Evolutionary conservation across 2,113 vertebrate species (phyloP), one percentile per base, ranked within the genome.

Genomic region (Planiliza haematocheilus): DNA sequence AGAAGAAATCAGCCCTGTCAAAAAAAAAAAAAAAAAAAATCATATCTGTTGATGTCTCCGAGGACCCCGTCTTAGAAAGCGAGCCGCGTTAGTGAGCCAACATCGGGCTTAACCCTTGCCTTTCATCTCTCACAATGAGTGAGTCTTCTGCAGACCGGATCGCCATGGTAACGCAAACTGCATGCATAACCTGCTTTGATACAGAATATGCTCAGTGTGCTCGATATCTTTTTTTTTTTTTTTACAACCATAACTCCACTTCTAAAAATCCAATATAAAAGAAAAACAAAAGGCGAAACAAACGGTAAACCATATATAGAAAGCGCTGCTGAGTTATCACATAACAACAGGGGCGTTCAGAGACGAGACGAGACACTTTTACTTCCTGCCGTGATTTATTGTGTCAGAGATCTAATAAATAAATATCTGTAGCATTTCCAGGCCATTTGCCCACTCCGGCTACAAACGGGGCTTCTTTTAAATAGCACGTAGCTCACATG

Each of bases 361-460:
- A 42, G 49, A 52, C n/a, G 2, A 51, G 39, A 52, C 39, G 14
- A 41, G 51, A 68, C 10, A 37, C n/a, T 46, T 30, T 37, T 7
- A 38, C 62, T 61, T 56, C 34, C 12, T 12, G 7, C 30, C 2
- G 39, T 68, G 70, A 82, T 75, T 75, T 60, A 72, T 64, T 24
- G 17, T 64, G 51, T 60, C 56, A 74, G 46, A 49, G 60, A 75
- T 56, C 60, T 74, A 66, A 75, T 79, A 65, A 39, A 79, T 72
- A 69, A 39, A 79, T 72, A 69, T 71, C 10, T 75, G 9, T 43
- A 55, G 43, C 51, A 2, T 60, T 75, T 72, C 30, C 51, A 66
- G 61, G 61, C 16, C 56, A 34, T 74, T 73, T 63, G 12, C 34
- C 46, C 5, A 59, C 36, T 68, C 10, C 42, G 7, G n/a, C n/a